phyloP scores from a whole-genome alignment of 92 coral and sea anemone genomes.

The Pocillopora meandrina region DNA sequence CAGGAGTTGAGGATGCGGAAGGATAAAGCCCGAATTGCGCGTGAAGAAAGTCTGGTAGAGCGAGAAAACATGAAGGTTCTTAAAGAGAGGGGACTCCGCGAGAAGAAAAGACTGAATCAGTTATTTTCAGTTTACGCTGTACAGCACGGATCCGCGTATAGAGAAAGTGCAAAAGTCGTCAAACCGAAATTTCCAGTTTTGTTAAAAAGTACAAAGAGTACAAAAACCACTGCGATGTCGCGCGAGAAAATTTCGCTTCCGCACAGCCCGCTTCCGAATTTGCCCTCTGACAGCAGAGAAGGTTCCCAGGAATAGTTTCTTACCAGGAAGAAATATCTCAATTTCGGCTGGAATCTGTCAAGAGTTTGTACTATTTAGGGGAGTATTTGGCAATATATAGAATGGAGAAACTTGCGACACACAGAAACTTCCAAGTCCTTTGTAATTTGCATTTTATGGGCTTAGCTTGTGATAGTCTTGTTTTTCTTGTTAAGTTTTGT shows the following conservation, averaged over 20 bases:
- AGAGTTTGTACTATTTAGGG: background rate
- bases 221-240: conserved; percentile 36
- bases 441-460: background rate
- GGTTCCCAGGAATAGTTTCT: conserved; percentile 14
- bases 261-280: conserved; percentile 38
- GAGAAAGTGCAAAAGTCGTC: conserved; percentile 66
- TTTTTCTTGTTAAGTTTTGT: background rate
- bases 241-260: conserved; percentile 37
- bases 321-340: background rate
- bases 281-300: conserved; percentile 28
- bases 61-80: conserved; percentile 40
- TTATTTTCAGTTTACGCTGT: conserved; percentile 82
- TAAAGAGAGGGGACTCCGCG: conserved; percentile 59
- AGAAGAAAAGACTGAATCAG: conserved; percentile 74
- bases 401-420: too few relatives aligned
- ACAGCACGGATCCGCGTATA: conserved; percentile 81
- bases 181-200: conserved; percentile 87
- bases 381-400: background rate
- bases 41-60: conserved; percentile 46
- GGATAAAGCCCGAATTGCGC: conserved; percentile 51
- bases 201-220: conserved; percentile 50
- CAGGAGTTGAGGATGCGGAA: conserved; percentile 57
- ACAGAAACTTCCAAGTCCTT: background rate
- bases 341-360: background rate
- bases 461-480: background rate